These are phyloP conservation scores for Actinernus sp. DNA, from an alignment of 92 coral and sea anemone genomes.

Conservation along the genomic window DNA sequence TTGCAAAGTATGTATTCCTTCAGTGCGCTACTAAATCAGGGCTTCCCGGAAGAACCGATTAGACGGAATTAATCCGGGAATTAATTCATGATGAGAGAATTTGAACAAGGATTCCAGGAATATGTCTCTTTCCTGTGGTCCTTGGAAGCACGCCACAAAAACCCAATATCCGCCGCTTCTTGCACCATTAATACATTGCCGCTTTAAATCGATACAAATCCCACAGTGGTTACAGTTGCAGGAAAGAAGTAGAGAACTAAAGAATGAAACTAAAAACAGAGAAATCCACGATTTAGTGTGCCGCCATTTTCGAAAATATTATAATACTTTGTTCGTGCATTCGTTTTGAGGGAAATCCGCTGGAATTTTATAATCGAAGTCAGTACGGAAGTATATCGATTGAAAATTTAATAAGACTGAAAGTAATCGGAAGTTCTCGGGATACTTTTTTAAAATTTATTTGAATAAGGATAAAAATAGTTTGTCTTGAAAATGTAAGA, in stretches of 20 bases:
- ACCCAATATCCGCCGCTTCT: background rate
- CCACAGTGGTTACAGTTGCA: background rate
- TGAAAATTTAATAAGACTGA: too few species aligned
- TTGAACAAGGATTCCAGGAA: too few species aligned
- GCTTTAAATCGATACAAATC: background rate
- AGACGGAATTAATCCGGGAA: too few species aligned
- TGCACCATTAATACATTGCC: background rate
- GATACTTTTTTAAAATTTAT: too few species aligned
- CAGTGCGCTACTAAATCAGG: background rate
- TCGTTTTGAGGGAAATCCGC: constrained; percentile 32
- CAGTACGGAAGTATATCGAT: background rate
- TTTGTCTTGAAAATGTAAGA: too few species aligned
- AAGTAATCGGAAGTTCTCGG: too few species aligned
- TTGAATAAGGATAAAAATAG: too few species aligned
- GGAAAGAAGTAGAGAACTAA: background rate
- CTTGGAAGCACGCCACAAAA: background rate
- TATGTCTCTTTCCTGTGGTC: too few species aligned
- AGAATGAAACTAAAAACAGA: background rate
- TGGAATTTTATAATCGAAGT: background rate
- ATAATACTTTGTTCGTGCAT: constrained; percentile 23
- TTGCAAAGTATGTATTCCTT: too few species aligned
- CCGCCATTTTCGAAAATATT: constrained; percentile 47
- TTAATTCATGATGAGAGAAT: too few species aligned
- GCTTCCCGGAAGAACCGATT: background rate
- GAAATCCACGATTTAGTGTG: background rate